Percentiles rank a stretch among this genome's conserved stretches.
Evolutionary conservation across 2,797 vertebrate genomes (phyloP).

Genomic region (Pseudocheirus occidentalis): DNA sequence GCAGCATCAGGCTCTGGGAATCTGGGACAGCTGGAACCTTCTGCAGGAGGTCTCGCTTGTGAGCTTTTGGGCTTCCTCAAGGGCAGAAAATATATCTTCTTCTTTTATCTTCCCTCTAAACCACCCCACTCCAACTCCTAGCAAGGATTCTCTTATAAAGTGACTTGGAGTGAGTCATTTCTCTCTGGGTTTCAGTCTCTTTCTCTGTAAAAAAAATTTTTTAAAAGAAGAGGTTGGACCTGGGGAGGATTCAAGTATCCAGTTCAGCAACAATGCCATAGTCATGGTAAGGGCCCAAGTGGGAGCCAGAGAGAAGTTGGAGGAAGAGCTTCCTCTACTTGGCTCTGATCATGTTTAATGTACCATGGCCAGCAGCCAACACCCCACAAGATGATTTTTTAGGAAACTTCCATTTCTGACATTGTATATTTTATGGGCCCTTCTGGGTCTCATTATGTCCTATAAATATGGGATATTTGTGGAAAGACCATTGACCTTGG

Average conservation of each 20-base stretch:
- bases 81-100: background rate
- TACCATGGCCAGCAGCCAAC: background rate
- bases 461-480: background rate
- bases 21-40: background rate
- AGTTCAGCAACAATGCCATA: background rate
- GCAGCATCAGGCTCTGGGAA: background rate
- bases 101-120: background rate
- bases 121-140: background rate
- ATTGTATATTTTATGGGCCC: background rate
- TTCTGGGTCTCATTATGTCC: background rate
- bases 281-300: background rate
- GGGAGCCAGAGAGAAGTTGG: background rate
- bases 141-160: background rate
- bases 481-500: background rate
- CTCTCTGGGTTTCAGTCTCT: background rate
- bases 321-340: background rate
- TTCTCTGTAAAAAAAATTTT: background rate
- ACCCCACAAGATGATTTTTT: background rate
- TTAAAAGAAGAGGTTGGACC: background rate
- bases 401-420: background rate
- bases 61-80: background rate
- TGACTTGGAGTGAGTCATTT: background rate
- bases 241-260: background rate
- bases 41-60: background rate
- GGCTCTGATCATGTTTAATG: background rate